These are phyloP conservation scores for Gymnarchus niloticus DNA, from an alignment of 2,113 vertebrate genomes.

Conservation along the genomic window DNA sequence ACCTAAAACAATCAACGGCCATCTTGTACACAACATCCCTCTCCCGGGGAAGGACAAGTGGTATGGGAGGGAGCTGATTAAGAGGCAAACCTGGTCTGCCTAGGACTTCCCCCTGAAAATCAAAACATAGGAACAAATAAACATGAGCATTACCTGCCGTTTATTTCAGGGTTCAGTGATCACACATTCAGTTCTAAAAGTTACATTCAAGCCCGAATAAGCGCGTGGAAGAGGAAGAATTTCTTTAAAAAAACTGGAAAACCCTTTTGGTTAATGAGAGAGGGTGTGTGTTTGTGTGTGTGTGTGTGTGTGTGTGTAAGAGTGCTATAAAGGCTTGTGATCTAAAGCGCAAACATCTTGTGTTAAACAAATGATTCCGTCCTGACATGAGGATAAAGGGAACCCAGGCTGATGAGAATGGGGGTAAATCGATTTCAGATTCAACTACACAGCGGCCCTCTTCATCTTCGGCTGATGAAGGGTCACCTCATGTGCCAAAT, in stretches of 20 bases:
- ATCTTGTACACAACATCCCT: conserved; percentile 20
- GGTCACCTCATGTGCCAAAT: background rate
- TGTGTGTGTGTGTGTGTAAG: background rate
- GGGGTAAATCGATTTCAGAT: background rate
- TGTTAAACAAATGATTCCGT: background rate
- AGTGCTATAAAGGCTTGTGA: background rate
- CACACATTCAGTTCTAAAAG: background rate
- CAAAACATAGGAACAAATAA: background rate
- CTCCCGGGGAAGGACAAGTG: background rate
- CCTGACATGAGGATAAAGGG: background rate
- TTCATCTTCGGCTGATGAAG: background rate
- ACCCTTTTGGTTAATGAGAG: too few relatives aligned
- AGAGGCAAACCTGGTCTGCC: background rate
- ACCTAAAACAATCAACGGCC: conserved; percentile 27
- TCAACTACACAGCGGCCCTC: background rate
- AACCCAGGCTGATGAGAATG: background rate
- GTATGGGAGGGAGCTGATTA: background rate
- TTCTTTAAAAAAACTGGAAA: background rate
- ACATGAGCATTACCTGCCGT: background rate
- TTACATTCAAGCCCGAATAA: background rate
- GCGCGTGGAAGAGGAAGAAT: background rate
- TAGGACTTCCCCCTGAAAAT: background rate
- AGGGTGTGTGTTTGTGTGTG: background rate
- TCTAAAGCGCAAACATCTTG: background rate
- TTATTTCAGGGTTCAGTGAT: background rate